Percentiles rank a stretch among this genome's conserved stretches.
Conservation (phyloP, 1,140 invertebrate species). For the Drosophila virilis region DNA sequence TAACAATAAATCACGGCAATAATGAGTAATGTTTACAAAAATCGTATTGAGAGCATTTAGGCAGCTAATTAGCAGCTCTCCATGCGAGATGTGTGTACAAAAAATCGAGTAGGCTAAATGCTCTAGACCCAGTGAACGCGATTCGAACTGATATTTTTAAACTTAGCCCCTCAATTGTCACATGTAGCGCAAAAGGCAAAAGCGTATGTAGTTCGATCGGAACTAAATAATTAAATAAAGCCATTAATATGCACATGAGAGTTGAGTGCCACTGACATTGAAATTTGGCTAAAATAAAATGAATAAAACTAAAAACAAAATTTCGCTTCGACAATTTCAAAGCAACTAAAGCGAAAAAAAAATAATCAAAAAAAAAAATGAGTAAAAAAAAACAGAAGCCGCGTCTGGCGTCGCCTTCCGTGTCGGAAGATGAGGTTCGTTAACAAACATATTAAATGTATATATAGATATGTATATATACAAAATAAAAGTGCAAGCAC, state of each 20-base stretch:
- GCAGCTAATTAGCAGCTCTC: too few relatives aligned
- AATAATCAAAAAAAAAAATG: conserved; percentile 3
- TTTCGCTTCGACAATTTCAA: conserved; percentile 69
- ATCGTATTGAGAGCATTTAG: too few relatives aligned
- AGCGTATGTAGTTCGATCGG: conserved; percentile 13
- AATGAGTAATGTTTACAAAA: not conserved
- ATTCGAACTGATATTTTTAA: too few relatives aligned
- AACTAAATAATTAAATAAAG: conserved; percentile 25
- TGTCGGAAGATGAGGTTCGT: conserved; percentile 64
- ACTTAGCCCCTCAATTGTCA: not conserved
- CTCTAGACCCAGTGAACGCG: too few relatives aligned
- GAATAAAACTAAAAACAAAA: conserved; percentile 34
- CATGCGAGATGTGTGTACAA: too few relatives aligned
- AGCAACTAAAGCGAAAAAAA: conserved; percentile 26
- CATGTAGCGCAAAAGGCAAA: not conserved
- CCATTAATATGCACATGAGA: conserved; percentile 67
- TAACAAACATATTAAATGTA: conserved; percentile 39
- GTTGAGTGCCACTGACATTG: conserved; percentile 69
- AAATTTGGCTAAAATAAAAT: conserved; percentile 56
- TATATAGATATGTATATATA: conserved; percentile 19
- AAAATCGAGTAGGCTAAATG: too few relatives aligned
- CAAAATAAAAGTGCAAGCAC: conserved; percentile 17
- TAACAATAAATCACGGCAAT: not conserved
- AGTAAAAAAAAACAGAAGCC: conserved; percentile 17
- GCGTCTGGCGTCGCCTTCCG: conserved; percentile 65